Evolutionary conservation across 1,140 invertebrate genomes (phyloP), one percentile per base, ranked within the genome.

Genomic region (Hylaeus volcanicus): DNA sequence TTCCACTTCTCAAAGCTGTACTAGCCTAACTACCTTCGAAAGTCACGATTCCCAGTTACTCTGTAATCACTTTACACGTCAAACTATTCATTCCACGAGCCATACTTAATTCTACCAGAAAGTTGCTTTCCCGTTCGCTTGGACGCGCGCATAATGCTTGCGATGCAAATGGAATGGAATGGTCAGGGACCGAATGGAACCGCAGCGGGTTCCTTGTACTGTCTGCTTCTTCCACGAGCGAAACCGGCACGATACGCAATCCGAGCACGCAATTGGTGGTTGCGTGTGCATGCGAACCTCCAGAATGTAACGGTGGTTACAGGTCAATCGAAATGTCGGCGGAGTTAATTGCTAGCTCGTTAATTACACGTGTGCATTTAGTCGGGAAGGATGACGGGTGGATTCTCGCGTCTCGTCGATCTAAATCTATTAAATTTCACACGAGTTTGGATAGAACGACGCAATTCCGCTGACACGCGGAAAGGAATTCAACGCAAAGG

Each of bases 311-410:
- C 68, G 26, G n/a, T 48, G 61, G 70, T 68, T 12, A 53, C 43
- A 6, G 51, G 9, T 77, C 79, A 80, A 82, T 86, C 83, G 73
- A 77, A 81, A 76, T 51, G 70, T 85, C 63, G 69, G 45, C 45
- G 15, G 64, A 74, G 74, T 85, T 86, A 86, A 86, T 86, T 85
- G 73, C 70, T 53, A 12, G 56, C 63, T 77, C 60, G 83, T 85
- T 86, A 86, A 85, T 86, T 85, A 81, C 79, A 74, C 83, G 58
- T 58, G 45, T 56, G 78, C 53, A 72, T 70, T 85, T 74, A 78
- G 53, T 70, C 78, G 53, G 68, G 56, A 78, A 71, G 69, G 70
- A 82, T 69, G 48, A 55, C 60, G 53, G 26, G 11, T 72, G n/a
- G 51, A 83, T 70, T 69, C 26, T 26, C 68, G 48, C 69, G 15